Base-by-base conservation (phyloP, 2,888 invertebrate genomes). In the Anodontia alba region DNA sequence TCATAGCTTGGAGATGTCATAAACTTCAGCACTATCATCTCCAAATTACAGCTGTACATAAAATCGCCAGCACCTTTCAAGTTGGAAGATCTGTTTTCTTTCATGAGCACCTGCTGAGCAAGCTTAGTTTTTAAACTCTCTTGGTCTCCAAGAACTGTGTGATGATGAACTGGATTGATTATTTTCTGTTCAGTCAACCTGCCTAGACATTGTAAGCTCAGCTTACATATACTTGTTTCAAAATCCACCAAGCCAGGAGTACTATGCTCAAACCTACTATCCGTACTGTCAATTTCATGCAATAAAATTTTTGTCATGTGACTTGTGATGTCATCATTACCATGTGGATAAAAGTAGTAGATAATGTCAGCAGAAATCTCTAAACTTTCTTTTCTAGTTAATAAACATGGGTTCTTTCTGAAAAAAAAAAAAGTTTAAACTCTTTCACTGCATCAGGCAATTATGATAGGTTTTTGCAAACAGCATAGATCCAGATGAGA, bases 381-480 rank as follows among this genome's bases (percentile, higher is more conserved):
- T 26, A 91, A 74, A 20, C 87, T 84, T 46, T 86, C 87, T 70
- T 84, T 87, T 51, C 89, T 87, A 20, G 89, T 90, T n/a, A 88
- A 72, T 49, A 89, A 66, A 78, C 91, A 91, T 5, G 69, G 62
- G 73, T 90, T 90, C 1, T 62, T 36, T 38, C 91, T 91, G 85
- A 33, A 87, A 87, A 23, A n/a, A 49, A 49, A 15, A 49, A 15
- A 49, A 3, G 49, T n/a, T n/a, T 49, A 72, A 0, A n/a, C n/a
- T n/a, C n/a, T n/a, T n/a, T n/a, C n/a, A n/a, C n/a, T n/a, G n/a
- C n/a, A n/a, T n/a, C n/a, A n/a, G n/a, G n/a, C n/a, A n/a, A n/a
- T n/a, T n/a, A n/a, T n/a, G n/a, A n/a, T n/a, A n/a, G n/a, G n/a
- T n/a, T n/a, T n/a, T n/a, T n/a, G n/a, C n/a, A n/a, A n/a, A n/a